phyloP scores from a whole-genome alignment of 2,113 vertebrate genomes.

The Myotis brandtii region DNA sequence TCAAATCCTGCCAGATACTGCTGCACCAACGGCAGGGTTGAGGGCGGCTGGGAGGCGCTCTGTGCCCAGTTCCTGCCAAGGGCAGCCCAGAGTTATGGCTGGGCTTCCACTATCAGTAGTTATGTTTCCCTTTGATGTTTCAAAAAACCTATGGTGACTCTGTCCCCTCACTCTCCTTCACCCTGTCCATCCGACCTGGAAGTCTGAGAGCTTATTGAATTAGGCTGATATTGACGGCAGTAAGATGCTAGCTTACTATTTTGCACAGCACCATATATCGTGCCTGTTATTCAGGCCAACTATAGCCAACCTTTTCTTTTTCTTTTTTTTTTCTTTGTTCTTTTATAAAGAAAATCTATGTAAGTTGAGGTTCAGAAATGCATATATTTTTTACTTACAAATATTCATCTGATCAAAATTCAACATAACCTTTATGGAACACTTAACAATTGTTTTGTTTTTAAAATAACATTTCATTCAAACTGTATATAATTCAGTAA shows the following conservation, averaged over 20 bases:
- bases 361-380: constrained; percentile 92
- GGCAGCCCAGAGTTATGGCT: neutral
- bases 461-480: constrained; percentile 94
- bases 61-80: neutral
- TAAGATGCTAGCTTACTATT: constrained; percentile 75
- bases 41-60: neutral
- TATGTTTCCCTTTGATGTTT: constrained; percentile 63
- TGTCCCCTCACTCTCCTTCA: constrained; percentile 10
- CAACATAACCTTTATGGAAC: constrained; percentile 92
- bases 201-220: constrained; percentile 67
- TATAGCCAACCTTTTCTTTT: constrained; percentile 72
- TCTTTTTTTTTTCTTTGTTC: constrained; percentile 57
- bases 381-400: constrained; percentile 94
- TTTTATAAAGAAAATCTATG: constrained; percentile 88
- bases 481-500: constrained; percentile 91
- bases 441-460: constrained; percentile 88
- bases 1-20: neutral
- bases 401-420: constrained; percentile 93
- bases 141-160: constrained; percentile 39
- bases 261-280: constrained; percentile 77
- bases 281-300: constrained; percentile 79
- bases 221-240: constrained; percentile 65
- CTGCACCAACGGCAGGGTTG: neutral
- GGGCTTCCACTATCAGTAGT: constrained; percentile 65
- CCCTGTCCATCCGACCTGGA: constrained; percentile 38